Conservation (phyloP, 53 echinoderm and acorn worm genomes). For the Echinarachnius parma region DNA sequence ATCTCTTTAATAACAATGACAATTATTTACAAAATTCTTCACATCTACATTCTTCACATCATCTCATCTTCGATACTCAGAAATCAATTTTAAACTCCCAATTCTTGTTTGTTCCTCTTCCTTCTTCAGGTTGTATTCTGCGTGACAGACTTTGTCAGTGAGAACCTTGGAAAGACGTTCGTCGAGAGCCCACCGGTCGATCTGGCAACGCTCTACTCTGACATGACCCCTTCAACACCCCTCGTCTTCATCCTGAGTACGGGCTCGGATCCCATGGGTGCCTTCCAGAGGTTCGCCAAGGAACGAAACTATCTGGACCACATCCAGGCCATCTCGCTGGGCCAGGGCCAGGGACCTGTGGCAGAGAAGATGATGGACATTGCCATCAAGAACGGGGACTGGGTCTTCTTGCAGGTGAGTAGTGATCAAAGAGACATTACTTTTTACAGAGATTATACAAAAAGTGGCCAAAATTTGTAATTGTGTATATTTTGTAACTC, state of each 20-base stretch:
- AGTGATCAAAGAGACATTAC: too few relatives aligned
- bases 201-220: conserved; percentile 82
- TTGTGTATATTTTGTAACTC: too few relatives aligned
- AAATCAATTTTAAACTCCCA: too few relatives aligned
- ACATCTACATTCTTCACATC: too few relatives aligned
- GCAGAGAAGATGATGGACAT: conserved; percentile 95
- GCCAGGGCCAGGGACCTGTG: conserved; percentile 99
- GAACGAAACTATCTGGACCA: conserved; percentile 87
- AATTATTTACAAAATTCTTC: too few relatives aligned
- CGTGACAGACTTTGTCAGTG: conserved; percentile 95
- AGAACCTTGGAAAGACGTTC: conserved; percentile 95
- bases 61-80: too few relatives aligned
- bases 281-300: conserved; percentile 96
- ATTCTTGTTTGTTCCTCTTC: background rate
- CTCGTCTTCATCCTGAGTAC: conserved; percentile 97
- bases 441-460: too few relatives aligned
- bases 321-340: conserved; percentile 96
- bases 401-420: conserved; percentile 96
- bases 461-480: too few relatives aligned
- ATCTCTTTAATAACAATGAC: too few relatives aligned
- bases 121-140: conserved; percentile 85
- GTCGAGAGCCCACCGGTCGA: conserved; percentile 96
- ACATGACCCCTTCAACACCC: conserved; percentile 91
- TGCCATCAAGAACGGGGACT: conserved; percentile 87
- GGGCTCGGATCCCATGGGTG: conserved; percentile 98